A percentile compares a stretch with the other conserved stretches of the same genome.
Evolutionary conservation across 2,113 vertebrate species (phyloP).

Genomic region (Rhadina sibilatrix): DNA sequence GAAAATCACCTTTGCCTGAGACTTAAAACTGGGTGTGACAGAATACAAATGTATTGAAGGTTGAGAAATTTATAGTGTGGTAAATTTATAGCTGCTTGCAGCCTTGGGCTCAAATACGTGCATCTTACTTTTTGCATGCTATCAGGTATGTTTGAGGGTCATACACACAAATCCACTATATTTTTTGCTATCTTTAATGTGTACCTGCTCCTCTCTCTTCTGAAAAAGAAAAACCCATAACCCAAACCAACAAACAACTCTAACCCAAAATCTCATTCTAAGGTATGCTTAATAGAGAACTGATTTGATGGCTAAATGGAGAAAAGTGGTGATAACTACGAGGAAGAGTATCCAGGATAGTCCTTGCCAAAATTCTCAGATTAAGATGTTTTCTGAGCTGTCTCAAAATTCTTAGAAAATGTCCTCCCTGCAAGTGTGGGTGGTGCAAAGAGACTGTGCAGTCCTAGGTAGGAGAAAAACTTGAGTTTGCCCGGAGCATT

Average conservation of each 20-base stretch:
- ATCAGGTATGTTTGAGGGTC: background rate
- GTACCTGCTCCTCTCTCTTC: background rate
- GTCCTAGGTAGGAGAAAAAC: background rate
- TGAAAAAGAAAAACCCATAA: background rate
- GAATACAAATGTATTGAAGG: background rate
- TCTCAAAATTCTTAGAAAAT: background rate
- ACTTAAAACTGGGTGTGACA: background rate
- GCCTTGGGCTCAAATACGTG: background rate
- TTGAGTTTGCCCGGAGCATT: fast-evolving
- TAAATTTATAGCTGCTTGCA: background rate
- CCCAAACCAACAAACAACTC: background rate
- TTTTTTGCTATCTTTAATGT: background rate
- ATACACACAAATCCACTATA: background rate
- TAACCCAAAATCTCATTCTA: background rate
- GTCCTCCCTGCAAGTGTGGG: background rate
- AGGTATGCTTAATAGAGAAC: background rate
- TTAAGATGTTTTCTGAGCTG: background rate
- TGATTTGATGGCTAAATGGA: background rate
- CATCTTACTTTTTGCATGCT: background rate
- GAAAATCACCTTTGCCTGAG: slow-evolving; percentile 4
- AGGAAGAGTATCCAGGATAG: background rate
- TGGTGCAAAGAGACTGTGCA: background rate
- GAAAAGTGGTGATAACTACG: background rate
- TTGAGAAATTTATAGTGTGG: background rate
- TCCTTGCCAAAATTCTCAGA: background rate